Base-by-base conservation (phyloP, 2,888 invertebrate genomes). In the Drosophila gaucha region DNA sequence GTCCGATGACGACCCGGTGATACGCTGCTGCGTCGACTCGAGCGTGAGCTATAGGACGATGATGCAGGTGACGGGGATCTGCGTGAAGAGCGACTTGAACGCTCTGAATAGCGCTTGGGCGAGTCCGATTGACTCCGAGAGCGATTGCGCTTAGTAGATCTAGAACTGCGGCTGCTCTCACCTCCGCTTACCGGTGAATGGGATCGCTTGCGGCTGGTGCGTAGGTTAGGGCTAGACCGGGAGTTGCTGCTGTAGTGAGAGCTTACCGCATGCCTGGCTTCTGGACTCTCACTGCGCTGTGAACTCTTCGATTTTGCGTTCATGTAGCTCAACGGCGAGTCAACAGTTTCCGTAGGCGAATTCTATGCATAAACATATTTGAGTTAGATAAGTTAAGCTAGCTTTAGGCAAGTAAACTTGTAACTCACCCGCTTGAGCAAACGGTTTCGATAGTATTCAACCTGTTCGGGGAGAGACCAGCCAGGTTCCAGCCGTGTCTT, bases 381-480 rank as follows among this genome's bases (percentile, higher is more conserved):
- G 1, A 12, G 0, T 50, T 50, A 30, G 6, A 10, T 22, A 2
- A 16, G 18, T 20, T 6, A 1, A 2, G 9, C 0, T 5, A 30
- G 4, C n/a, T 41, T 22, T 24, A 2, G 24, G 16, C 20, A 8
- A 6, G 10, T 6, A 2, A 31, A 5, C 1, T 52, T 46, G 24
- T 70, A 2, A 20, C 67, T 2, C 77, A 96, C 97, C 94, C 97
- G 97, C 90, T 95, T 95, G 72, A 98, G 94, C 57, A 99, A 94
- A 91, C 98, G 98, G 83, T 96, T 94, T 30, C 98, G 93, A 92
- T 97, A 98, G 92, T 97, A 96, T 89, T 97, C 96, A 28, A 98
- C 95, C 93, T 98, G 98, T 89, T 96, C 95, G 43, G 94, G 92
- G 70, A 97, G 93, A 8, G 95, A 93, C 94, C 96, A 96, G 6